These are phyloP conservation scores for Sterrhoptilus dennistouni DNA, from an alignment of 2,113 vertebrate species.

Conservation along the genomic window DNA sequence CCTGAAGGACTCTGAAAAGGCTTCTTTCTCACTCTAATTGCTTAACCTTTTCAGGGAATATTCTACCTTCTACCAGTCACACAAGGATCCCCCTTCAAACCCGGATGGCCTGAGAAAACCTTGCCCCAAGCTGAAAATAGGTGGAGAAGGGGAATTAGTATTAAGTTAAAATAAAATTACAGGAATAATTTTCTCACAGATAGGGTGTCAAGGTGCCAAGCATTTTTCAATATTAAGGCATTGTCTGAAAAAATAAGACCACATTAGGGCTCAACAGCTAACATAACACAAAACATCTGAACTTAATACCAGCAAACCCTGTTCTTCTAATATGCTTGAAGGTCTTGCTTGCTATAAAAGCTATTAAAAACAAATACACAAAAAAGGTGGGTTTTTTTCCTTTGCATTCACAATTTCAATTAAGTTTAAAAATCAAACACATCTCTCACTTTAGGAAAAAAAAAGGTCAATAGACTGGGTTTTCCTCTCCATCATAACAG, in stretches of 20 bases:
- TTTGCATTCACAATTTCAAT: neutral
- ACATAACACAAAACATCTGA: neutral
- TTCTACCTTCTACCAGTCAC: neutral
- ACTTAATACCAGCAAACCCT: neutral
- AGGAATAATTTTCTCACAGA: neutral
- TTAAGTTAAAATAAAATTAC: neutral
- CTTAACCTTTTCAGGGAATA: neutral
- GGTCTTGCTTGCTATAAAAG: neutral
- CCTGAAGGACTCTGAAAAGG: neutral
- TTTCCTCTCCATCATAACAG: neutral
- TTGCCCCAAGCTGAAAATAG: neutral
- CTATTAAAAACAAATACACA: neutral
- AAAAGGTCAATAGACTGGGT: neutral
- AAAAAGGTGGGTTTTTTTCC: too few relatives aligned
- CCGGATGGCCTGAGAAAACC: neutral
- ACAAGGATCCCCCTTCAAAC: neutral
- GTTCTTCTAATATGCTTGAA: neutral
- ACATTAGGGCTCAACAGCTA: neutral
- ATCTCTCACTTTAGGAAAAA: neutral
- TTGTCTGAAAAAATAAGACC: neutral
- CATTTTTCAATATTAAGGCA: neutral
- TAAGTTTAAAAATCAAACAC: neutral
- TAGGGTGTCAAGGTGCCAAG: neutral
- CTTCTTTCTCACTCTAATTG: neutral
- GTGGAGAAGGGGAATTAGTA: fast-evolving